Base-by-base conservation (phyloP, 1,140 invertebrate genomes). In the Leguminivora glycinivorella region DNA sequence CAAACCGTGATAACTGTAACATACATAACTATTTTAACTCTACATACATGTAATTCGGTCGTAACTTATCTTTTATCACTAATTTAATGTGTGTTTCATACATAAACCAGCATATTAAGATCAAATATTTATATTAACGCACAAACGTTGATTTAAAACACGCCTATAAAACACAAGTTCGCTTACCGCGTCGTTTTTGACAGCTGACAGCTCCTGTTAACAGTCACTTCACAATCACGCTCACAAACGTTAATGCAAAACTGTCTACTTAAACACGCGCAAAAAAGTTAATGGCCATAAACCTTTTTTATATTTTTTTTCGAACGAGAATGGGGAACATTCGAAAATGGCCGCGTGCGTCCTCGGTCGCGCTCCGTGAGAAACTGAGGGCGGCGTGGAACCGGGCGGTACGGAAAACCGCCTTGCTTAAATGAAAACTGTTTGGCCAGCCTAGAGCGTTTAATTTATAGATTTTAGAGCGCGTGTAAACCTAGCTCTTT, bases 101-200 rank as follows among this genome's bases (percentile, higher is more conserved):
- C 47, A 52, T 52, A 22, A 52, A 52, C 47, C 47, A 52, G 47
- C 17, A 52, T 52, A 52, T 52, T 52, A 52, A 52, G 17, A 52
- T 52, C 24, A 63, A 63, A 63, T 63, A 63, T 29, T 63, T 29
- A 26, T 63, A 63, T 63, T 17, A 63, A 63, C 58, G 17, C 58
- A 63, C 26, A 63, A 63, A 6, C 58, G 26, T 63, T 63, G 58
- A 63, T 63, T 60, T 60, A 38, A 67, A 67, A 38, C 66, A 43
- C 38, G 29, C 29, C 52, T 34, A 70, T 78, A 75, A 76, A 78
- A 76, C 67, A 73, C 69, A 75, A 71, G 47, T 17, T 38, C 71
- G 73, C 81, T 82, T 78, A 86, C 83, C 80, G 79, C 82, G 80
- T 75, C 81, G 76, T 76, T 81, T 82, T 78, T 83, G 84, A 84